Conservation (phyloP, 2,888 invertebrate species). For the Xestia xanthographa region DNA sequence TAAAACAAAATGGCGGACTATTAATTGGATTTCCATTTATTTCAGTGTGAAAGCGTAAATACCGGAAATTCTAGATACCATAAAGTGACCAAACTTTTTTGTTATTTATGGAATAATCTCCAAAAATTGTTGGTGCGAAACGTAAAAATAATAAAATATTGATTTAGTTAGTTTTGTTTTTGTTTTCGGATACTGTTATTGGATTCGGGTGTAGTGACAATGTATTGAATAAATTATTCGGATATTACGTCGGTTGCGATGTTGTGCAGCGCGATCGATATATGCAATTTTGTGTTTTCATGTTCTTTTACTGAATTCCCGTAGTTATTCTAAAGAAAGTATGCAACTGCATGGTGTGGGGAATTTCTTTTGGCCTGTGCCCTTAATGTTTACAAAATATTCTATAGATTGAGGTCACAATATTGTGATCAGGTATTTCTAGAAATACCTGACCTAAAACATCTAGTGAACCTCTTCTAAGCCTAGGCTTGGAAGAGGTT, state of each 20-base stretch:
- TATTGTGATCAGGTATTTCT: not conserved
- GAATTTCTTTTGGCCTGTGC: not conserved
- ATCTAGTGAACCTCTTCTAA: too few species aligned
- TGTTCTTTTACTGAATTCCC: not conserved
- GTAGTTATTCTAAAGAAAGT: not conserved
- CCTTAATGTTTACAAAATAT: too few species aligned
- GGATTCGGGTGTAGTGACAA: constrained; percentile 4
- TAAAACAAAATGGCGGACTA: constrained; percentile 40
- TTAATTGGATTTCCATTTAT: constrained; percentile 59
- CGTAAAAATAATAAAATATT: constrained; percentile 34
- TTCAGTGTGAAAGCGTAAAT: constrained; percentile 51
- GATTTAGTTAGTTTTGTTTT: constrained; percentile 23
- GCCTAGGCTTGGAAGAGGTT: too few species aligned
- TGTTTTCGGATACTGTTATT: constrained; percentile 1
- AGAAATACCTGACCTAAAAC: too few species aligned
- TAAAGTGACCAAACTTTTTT: constrained; percentile 52
- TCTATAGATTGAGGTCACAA: not conserved
- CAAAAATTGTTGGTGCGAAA: constrained; percentile 40
- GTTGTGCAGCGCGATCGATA: not conserved
- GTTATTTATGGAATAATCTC: constrained; percentile 53
- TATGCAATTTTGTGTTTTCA: not conserved
- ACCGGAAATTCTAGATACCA: constrained; percentile 51
- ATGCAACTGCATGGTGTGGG: not conserved
- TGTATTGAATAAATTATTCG: constrained; percentile 25
- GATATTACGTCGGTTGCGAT: not conserved